phyloP scores from a whole-genome alignment of 2,888 invertebrate genomes.

The Agriopis marginaria region DNA sequence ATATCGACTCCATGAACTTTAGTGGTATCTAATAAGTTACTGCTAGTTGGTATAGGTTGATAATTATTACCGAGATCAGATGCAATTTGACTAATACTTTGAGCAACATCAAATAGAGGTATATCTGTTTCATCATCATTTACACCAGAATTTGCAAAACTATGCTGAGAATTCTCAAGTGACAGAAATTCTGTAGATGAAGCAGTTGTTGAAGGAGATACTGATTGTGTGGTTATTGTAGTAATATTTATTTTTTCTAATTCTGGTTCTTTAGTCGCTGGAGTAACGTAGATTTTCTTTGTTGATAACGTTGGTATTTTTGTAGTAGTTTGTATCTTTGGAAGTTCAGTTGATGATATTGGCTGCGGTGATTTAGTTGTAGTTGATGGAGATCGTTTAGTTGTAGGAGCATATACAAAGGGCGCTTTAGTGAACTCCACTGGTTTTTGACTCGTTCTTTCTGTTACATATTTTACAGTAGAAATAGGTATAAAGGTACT shows the following conservation, averaged over 20 bases:
- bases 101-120: conserved; percentile 77
- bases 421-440: conserved; percentile 46
- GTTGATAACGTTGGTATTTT: conserved; percentile 43
- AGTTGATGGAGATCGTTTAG: conserved; percentile 48
- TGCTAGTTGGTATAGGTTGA: conserved; percentile 70
- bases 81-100: conserved; percentile 83
- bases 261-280: conserved; percentile 53
- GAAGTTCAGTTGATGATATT: conserved; percentile 43
- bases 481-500: conserved; percentile 72
- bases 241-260: conserved; percentile 68
- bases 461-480: conserved; percentile 64
- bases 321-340: conserved; percentile 30
- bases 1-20: conserved; percentile 61
- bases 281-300: conserved; percentile 38
- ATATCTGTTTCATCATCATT: conserved; percentile 59
- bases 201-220: conserved; percentile 73
- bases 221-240: conserved; percentile 79
- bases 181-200: conserved; percentile 69
- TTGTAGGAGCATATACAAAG: conserved; percentile 46
- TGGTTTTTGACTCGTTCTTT: conserved; percentile 60
- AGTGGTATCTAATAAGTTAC: conserved; percentile 67
- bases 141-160: conserved; percentile 29
- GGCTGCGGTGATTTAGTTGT: conserved; percentile 46
- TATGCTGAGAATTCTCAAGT: conserved; percentile 46
- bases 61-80: conserved; percentile 76